phyloP scores from a whole-genome alignment of 2,797 vertebrate genomes.

The Chelon labrosus region DNA sequence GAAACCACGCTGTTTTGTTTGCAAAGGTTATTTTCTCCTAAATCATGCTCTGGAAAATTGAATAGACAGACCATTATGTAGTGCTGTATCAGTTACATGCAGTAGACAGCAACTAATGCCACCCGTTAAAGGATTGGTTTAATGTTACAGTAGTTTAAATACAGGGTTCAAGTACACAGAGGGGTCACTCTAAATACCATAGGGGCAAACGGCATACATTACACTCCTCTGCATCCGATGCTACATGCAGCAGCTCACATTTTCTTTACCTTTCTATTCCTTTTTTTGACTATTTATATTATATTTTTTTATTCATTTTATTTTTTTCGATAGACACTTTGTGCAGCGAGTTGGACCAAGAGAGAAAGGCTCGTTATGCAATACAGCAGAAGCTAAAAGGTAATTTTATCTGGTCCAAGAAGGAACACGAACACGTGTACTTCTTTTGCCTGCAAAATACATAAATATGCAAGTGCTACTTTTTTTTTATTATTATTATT shows the following conservation, averaged over 20 bases:
- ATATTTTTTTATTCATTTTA: slow-evolving; percentile 43
- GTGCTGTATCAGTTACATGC: slow-evolving; percentile 81
- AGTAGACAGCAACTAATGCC: slow-evolving; percentile 79
- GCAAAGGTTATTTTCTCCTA: slow-evolving; percentile 77
- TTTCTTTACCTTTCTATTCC: slow-evolving; percentile 13
- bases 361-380: slow-evolving; percentile 94
- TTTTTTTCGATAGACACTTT: slow-evolving; percentile 89
- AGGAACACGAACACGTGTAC: slow-evolving; percentile 26
- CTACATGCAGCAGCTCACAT: slow-evolving; percentile 30
- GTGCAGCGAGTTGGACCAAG: slow-evolving; percentile 96
- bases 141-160: slow-evolving; percentile 80
- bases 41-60: slow-evolving; percentile 81
- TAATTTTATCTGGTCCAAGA: slow-evolving; percentile 79
- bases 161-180: slow-evolving; percentile 78
- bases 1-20: slow-evolving; percentile 76
- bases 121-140: slow-evolving; percentile 79
- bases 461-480: slow-evolving; percentile 85
- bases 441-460: slow-evolving; percentile 34
- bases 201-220: slow-evolving; percentile 66
- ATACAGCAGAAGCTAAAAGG: slow-evolving; percentile 97
- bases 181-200: slow-evolving; percentile 79
- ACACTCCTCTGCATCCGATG: slow-evolving; percentile 50
- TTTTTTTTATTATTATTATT: slow-evolving; percentile 49
- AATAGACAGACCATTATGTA: slow-evolving; percentile 77
- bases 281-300: slow-evolving; percentile 35